A percentile compares a stretch with the other conserved stretches of the same genome.
phyloP scores from a whole-genome alignment of 2,888 invertebrate genomes.

The Nebria salina region DNA sequence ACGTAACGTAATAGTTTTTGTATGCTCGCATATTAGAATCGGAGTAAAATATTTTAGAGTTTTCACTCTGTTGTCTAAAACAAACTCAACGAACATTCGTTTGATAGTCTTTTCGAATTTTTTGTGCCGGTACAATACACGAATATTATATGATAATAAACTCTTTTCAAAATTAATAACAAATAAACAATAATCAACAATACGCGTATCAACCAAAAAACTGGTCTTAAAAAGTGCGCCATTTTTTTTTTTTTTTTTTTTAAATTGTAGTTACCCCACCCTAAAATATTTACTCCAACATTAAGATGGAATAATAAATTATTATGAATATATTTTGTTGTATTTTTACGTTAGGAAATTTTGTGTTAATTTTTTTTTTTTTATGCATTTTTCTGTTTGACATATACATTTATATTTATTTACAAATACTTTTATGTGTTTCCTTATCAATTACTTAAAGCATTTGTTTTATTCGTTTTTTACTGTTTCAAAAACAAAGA shows the following conservation, averaged over 20 bases:
- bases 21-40: conserved; percentile 25
- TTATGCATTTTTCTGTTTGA: conserved; percentile 37
- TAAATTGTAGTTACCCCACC: conserved; percentile 25
- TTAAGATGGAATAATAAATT: conserved; percentile 10
- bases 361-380: conserved; percentile 16
- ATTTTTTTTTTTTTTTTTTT: conserved; percentile 3
- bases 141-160: background rate
- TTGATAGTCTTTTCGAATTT: background rate
- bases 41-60: conserved; percentile 42
- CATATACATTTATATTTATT: conserved; percentile 44
- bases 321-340: conserved; percentile 7
- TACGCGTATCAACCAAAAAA: conserved; percentile 2
- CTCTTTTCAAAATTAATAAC: background rate
- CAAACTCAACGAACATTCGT: background rate
- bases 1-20: background rate
- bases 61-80: conserved; percentile 13
- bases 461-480: conserved; percentile 54
- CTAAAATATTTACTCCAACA: conserved; percentile 44
- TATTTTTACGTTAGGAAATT: conserved; percentile 3
- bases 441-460: conserved; percentile 56
- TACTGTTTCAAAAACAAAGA: conserved; percentile 43
- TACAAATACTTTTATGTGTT: conserved; percentile 42
- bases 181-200: conserved; percentile 10
- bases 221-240: background rate
- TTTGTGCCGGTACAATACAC: conserved; percentile 20